Percentiles rank a stretch among this genome's conserved stretches.
Evolutionary conservation across 2,888 invertebrate genomes (phyloP).

Genomic region (Galerucella calmariensis): DNA sequence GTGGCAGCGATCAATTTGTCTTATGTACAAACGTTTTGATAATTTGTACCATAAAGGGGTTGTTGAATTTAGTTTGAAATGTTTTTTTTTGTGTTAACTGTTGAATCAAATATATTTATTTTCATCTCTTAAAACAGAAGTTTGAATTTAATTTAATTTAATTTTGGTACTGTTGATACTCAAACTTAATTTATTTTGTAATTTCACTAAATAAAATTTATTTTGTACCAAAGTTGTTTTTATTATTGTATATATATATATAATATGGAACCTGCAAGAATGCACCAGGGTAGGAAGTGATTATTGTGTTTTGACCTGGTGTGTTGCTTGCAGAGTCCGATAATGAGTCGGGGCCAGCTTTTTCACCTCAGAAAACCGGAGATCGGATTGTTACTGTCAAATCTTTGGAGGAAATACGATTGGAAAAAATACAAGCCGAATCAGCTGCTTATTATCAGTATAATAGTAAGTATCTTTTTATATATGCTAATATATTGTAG

Average conservation of each 20-base stretch:
- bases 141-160: conserved; percentile 27
- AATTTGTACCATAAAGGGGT: conserved; percentile 38
- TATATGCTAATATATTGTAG: neutral
- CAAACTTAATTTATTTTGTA: conserved; percentile 36
- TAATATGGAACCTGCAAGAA: conserved; percentile 62
- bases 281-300: conserved; percentile 52
- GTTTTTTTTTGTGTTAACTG: conserved; percentile 40
- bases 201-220: conserved; percentile 38
- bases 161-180: conserved; percentile 34
- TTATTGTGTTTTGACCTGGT: conserved; percentile 54
- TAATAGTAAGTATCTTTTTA: conserved; percentile 61
- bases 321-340: conserved; percentile 83
- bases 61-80: conserved; percentile 41
- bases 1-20: conserved; percentile 44
- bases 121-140: conserved; percentile 42
- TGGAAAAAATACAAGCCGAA: conserved; percentile 78
- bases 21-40: conserved; percentile 48
- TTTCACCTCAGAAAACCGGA: conserved; percentile 68
- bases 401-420: conserved; percentile 75
- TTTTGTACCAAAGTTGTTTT: conserved; percentile 45
- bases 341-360: conserved; percentile 76
- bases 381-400: conserved; percentile 68
- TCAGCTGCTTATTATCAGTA: conserved; percentile 79
- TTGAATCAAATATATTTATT: conserved; percentile 49
- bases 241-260: conserved; percentile 36